Base-by-base conservation (phyloP, 1,140 invertebrate genomes). In the Euwallacea similis region DNA sequence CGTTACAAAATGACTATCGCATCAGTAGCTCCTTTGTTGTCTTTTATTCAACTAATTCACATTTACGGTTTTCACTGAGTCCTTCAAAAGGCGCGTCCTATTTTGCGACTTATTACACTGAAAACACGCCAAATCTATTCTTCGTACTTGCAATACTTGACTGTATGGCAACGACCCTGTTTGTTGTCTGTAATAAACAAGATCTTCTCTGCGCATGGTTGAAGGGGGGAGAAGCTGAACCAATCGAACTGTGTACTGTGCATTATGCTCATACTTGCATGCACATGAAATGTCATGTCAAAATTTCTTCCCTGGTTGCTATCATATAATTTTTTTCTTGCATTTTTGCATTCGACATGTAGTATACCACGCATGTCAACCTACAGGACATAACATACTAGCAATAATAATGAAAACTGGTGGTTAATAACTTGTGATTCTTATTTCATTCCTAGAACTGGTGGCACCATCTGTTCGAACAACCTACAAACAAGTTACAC, bases 1-100 rank as follows among this genome's bases (percentile, higher is more conserved):
- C 75, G 76, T 76, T 75, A 75, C 66, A 73, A 75, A 72, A 75
- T 75, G 71, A 73, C 69, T 73, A 70, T 70, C 69, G 74, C 74
- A 69, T 73, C 68, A 73, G 55, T 73, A 72, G 65, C 62, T 72
- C 74, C 74, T 72, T 73, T 75, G 74, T 75, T 71, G 69, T 71
- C 21, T 58, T 59, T 9, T 16, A 60, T 15, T 56, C 7, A 9
- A 64, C 55, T 2, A 61, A 61, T 21, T 44, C 43, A 43, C 58
- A 46, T 42, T 21, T 42, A 55, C 56, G 53, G 61, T 50, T 66
- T 55, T 33, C 21, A 33, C 21, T 33, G 21, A 33, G 21, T 33
- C 7, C 42, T 53, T 70, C 64, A 2, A 60, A 70, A 67, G 43
- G 56, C 42, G 41, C 33, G 42, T 67, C 10, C 56, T 55, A 33